Base-by-base conservation (phyloP, 2,888 invertebrate species). In the Netelia inedita region DNA sequence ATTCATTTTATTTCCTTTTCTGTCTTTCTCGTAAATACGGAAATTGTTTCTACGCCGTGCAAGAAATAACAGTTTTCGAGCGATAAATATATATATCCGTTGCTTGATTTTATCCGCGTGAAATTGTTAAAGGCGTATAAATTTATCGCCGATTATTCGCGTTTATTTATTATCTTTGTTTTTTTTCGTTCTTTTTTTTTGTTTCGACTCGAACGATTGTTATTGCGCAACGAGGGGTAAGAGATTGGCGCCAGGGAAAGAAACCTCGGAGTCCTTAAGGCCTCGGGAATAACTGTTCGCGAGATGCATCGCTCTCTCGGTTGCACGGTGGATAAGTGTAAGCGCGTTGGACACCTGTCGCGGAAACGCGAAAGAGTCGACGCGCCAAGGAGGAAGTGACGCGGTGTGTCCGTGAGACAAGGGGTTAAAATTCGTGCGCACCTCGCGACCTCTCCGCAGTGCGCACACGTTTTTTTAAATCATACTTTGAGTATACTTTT, bases 271-370 rank as follows among this genome's bases (percentile, higher is more conserved):
- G 43, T 83, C 73, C 72, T 75, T 61, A 72, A 79, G 74, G 23
- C 75, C 76, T 69, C 23, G 46, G 50, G 85, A 79, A 84, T 86
- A 87, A 87, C 87, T 87, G 87, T 87, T 86, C 78, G 57, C 76
- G 41, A 82, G 61, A 73, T 76, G 78, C 82, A 86, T 87, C 86
- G 82, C 87, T 75, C 46, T 16, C 74, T 35, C 35, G 19, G 19
- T 23, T 28, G 28, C 11, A 43, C 41, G 14, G 9, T 61, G 55
- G 8, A 55, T 55, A 8, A 43, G 63, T 59, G 11, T 19, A 63
- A 53, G 55, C 46, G n/a, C 66, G 66, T 75, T 66, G 55, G 55
- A 75, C 75, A 75, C 65, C 75, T 75, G 75, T 46, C 14, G 46
- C 3, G 46, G 46, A 10, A 46, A 46, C 14, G 46, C 10, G 46